These are phyloP conservation scores for Callipepla squamata DNA, from an alignment of 2,113 vertebrate genomes.

Conservation along the genomic window DNA sequence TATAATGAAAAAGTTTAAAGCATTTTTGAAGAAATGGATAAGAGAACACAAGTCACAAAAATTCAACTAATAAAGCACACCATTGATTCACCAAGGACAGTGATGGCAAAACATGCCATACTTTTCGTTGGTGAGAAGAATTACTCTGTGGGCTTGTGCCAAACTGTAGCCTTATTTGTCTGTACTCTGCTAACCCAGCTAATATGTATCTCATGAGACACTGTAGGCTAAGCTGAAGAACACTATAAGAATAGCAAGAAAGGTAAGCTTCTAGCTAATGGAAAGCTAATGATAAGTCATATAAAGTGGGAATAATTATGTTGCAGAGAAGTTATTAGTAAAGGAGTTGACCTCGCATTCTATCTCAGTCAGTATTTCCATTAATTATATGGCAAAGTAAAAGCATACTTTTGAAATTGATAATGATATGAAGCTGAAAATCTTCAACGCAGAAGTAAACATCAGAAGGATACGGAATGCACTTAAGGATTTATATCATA, in stretches of 20 bases:
- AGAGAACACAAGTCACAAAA: not conserved
- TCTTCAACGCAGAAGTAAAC: not conserved
- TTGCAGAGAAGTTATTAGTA: not conserved
- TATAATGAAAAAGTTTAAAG: not conserved
- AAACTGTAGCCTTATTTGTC: not conserved
- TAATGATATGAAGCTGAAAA: not conserved
- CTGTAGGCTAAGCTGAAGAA: not conserved
- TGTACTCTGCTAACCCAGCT: not conserved
- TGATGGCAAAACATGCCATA: not conserved
- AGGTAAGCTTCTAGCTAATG: not conserved
- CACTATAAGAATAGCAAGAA: not conserved
- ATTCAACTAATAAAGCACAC: not conserved
- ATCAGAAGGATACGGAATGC: not conserved
- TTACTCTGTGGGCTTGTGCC: not conserved
- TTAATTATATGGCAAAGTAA: not conserved
- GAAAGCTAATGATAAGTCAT: not conserved
- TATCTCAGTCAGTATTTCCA: not conserved
- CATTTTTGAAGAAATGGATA: not conserved
- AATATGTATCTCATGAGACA: not conserved
- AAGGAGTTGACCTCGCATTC: not conserved
- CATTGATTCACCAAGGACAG: not conserved
- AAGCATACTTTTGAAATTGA: not conserved
- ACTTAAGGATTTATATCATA: not conserved
- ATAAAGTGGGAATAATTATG: not conserved
- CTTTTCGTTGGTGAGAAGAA: not conserved